Evolutionary conservation across 2,797 vertebrate genomes (phyloP), one percentile per base, ranked within the genome.

Genomic region (Rhinophrynus dorsalis): DNA sequence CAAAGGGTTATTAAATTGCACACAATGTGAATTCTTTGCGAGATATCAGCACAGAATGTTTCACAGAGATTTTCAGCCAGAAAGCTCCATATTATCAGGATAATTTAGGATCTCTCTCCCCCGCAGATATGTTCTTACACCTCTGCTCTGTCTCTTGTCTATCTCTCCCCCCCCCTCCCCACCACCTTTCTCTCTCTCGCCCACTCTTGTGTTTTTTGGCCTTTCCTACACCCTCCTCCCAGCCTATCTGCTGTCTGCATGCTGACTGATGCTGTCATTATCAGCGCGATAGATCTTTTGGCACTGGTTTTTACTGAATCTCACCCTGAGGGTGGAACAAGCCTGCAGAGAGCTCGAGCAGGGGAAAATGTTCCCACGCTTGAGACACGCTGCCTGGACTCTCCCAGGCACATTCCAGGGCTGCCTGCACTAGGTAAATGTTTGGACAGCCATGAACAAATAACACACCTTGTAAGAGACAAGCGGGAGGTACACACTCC

Each of bases 361-460:
- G 93, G 94, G 93, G 93, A 95, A 91, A 75, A 88, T 90, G 94
- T 95, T 96, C 94, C 94, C 94, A 95, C 94, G 94, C 90, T 91
- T 91, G 83, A 82, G 90, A 90, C 90, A 83, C 84, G 84, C 87
- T 58, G 89, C 81, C 85, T 82, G 76, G 67, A 88, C 90, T 88
- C 89, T 90, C 88, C 89, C 85, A 92, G 23, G 84, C 91, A 86
- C 93, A 96, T 96, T 96, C 94, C 93, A 89, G 74, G 92, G 86
- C 94, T 94, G 92, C 94, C 92, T 89, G 91, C 80, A 72, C 91
- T 95, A 91, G 82, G 91, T 94, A 95, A 96, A 96, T 97, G 94
- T 97, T 97, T 97, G 93, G 90, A 95, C 93, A 95, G 93, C 92
- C 90, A 91, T 94, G 91, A 94, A 95, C 95, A 97, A 97, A 97